Evolutionary conservation across 2,888 invertebrate species (phyloP).

Genomic region (Nymphalis polychloros): DNA sequence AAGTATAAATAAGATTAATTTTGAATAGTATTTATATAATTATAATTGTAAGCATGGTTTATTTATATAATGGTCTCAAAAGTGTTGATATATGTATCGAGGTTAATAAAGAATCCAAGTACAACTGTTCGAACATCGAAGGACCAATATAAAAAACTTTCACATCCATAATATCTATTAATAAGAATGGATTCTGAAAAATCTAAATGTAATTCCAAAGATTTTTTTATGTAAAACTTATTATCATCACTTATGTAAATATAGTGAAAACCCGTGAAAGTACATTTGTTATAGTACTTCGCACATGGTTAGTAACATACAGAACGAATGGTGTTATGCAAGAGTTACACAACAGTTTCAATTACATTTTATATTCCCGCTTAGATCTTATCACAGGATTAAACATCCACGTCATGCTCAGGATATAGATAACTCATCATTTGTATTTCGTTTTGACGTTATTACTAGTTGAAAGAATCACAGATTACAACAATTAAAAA

Average conservation of each 20-base stretch:
- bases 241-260: conserved; percentile 43
- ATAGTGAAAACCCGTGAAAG: conserved; percentile 61
- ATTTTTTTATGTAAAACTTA: background rate
- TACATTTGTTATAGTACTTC: conserved; percentile 65
- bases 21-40: too few relatives aligned
- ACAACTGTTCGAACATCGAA: too few relatives aligned
- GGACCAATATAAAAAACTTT: too few relatives aligned
- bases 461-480: background rate
- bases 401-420: background rate
- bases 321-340: conserved; percentile 40
- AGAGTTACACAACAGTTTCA: conserved; percentile 23
- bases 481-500: too few relatives aligned
- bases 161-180: too few relatives aligned
- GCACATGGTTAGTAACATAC: conserved; percentile 60
- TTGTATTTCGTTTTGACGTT: background rate
- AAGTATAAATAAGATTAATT: background rate
- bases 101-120: too few relatives aligned
- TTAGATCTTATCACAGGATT: conserved; percentile 21
- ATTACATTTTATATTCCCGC: conserved; percentile 16
- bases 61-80: too few relatives aligned
- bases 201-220: too few relatives aligned
- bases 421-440: background rate
- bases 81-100: too few relatives aligned
- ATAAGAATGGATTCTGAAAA: too few relatives aligned
- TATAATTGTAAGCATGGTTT: too few relatives aligned